These are phyloP conservation scores for Papilio gigon DNA, from an alignment of 2,888 invertebrate genomes.

Conservation along the genomic window DNA sequence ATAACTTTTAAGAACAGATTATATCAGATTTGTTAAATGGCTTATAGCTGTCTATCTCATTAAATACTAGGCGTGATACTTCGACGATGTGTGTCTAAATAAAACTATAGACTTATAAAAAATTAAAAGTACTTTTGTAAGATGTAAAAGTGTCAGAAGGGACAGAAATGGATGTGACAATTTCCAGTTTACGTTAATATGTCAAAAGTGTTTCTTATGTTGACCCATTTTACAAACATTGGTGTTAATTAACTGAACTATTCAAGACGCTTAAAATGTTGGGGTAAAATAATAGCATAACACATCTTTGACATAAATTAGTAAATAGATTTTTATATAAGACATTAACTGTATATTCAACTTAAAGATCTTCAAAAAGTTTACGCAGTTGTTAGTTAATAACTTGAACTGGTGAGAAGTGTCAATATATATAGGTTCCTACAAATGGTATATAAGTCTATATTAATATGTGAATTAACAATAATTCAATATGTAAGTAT, in stretches of 20 bases:
- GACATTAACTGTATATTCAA: too few species aligned
- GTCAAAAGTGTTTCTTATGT: slow-evolving; percentile 24
- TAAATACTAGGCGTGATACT: too few species aligned
- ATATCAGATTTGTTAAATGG: too few species aligned
- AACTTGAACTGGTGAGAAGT: not conserved
- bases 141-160: not conserved
- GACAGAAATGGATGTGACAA: slow-evolving; percentile 20
- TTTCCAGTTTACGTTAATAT: slow-evolving; percentile 24
- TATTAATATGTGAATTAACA: not conserved
- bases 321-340: not conserved
- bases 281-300: slow-evolving; percentile 21
- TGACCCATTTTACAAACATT: slow-evolving; percentile 31
- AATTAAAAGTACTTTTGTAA: too few species aligned
- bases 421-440: not conserved
- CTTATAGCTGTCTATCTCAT: too few species aligned
- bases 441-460: not conserved
- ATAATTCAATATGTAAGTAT: too few species aligned
- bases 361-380: not conserved
- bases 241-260: slow-evolving; percentile 32
- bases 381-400: not conserved
- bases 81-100: too few species aligned
- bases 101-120: too few species aligned
- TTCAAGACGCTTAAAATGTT: slow-evolving; percentile 13
- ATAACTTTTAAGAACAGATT: too few species aligned
- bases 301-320: not conserved